These are phyloP conservation scores for Cheilosia urbana DNA, from an alignment of 2,888 invertebrate genomes.

Conservation along the genomic window DNA sequence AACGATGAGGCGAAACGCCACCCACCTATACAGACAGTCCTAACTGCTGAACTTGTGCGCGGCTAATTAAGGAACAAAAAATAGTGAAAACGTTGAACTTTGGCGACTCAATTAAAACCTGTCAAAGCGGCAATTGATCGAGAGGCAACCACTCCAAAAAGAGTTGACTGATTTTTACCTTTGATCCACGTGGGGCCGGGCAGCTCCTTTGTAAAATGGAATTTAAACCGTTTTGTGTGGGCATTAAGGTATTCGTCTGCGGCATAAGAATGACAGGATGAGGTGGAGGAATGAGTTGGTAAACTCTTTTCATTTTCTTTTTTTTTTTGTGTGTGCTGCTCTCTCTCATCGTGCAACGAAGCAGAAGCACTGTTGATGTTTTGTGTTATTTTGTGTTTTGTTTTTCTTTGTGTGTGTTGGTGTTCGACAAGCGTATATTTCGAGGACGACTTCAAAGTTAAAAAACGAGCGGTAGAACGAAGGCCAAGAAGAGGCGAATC, in stretches of 20 bases:
- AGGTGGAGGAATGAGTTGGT: background rate
- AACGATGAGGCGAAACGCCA: constrained; percentile 24
- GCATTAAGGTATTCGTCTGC: constrained; percentile 47
- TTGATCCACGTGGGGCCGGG: background rate
- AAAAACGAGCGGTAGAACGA: background rate
- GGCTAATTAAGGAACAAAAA: constrained; percentile 43
- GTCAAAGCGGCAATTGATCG: constrained; percentile 49
- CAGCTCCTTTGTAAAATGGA: constrained; percentile 11
- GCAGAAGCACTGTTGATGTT: background rate
- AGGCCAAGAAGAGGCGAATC: constrained; percentile 22
- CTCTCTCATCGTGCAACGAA: background rate
- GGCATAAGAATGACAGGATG: constrained; percentile 21
- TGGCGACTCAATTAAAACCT: constrained; percentile 53
- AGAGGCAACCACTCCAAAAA: constrained; percentile 4
- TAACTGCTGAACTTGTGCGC: constrained; percentile 35
- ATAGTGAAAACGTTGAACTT: constrained; percentile 46
- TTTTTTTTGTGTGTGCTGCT: background rate
- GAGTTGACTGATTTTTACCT: background rate
- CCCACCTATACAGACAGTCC: constrained; percentile 11
- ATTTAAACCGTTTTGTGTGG: constrained; percentile 10
- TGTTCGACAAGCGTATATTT: constrained; percentile 41
- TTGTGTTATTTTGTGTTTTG: background rate
- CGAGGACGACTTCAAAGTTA: constrained; percentile 28
- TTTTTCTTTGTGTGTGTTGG: background rate
- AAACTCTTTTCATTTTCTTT: no score